A percentile compares a stretch with the other conserved stretches of the same genome.
Evolutionary conservation across 2,113 vertebrate species (phyloP).

Genomic region (Mesembrinibis cayennensis): DNA sequence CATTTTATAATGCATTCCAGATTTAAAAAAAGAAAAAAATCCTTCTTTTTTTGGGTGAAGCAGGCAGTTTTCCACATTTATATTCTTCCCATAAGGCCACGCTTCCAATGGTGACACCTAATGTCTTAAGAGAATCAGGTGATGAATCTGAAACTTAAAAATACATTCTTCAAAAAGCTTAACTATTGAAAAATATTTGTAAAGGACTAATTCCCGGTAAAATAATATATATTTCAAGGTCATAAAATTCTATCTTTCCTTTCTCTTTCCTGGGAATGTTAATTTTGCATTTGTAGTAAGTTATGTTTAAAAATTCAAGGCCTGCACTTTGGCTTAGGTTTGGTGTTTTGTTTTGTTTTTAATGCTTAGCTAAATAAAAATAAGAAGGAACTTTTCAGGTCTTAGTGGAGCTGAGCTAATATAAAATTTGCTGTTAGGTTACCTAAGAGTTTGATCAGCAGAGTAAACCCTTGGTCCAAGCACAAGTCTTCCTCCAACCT

Average conservation of each 20-base stretch:
- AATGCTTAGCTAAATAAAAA: neutral
- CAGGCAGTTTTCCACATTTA: neutral
- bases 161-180: fast-evolving
- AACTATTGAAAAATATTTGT: neutral
- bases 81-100: neutral
- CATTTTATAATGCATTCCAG: neutral
- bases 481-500: neutral
- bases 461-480: neutral
- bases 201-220: neutral
- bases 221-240: neutral
- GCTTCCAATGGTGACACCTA: neutral
- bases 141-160: neutral
- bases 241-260: neutral
- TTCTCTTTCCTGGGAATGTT: neutral
- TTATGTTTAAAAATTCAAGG: neutral
- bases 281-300: neutral
- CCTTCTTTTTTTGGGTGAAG: neutral
- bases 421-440: neutral
- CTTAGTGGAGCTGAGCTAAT: neutral
- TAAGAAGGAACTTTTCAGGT: neutral
- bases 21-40: neutral
- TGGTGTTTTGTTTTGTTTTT: neutral
- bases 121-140: neutral
- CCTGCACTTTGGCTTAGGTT: neutral
- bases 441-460: neutral